phyloP scores from a whole-genome alignment of 1,140 invertebrate species.

The Ips typographus region DNA sequence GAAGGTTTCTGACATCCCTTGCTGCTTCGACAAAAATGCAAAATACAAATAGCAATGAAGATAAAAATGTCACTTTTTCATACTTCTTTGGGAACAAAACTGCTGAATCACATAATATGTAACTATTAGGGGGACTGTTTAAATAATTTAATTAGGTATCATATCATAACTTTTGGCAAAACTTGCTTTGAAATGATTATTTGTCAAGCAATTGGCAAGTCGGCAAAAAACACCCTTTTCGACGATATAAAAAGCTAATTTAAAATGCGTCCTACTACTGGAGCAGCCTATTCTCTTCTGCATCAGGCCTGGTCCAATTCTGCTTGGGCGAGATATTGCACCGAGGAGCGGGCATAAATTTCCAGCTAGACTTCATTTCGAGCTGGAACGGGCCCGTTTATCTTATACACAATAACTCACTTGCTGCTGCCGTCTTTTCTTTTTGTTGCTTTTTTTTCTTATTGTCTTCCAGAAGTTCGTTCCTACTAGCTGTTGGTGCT shows the following conservation, averaged over 20 bases:
- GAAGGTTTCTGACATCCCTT: too few relatives aligned
- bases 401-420: constrained; percentile 54
- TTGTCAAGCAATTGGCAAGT: constrained; percentile 22
- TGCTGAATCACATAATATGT: too few relatives aligned
- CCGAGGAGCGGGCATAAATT: constrained; percentile 47
- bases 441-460: constrained; percentile 48
- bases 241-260: constrained; percentile 49
- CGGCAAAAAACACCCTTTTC: constrained; percentile 33
- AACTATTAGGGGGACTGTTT: too few relatives aligned
- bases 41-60: too few relatives aligned
- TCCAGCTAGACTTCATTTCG: constrained; percentile 54
- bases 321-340: constrained; percentile 52
- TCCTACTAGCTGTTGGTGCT: constrained; percentile 30
- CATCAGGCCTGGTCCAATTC: constrained; percentile 48
- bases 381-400: constrained; percentile 53
- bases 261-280: constrained; percentile 48
- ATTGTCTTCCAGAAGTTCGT: constrained; percentile 50
- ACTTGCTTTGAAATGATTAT: too few relatives aligned
- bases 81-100: too few relatives aligned
- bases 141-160: too few relatives aligned
- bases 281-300: constrained; percentile 48
- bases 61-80: too few relatives aligned
- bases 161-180: too few relatives aligned
- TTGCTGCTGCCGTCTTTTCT: constrained; percentile 47
- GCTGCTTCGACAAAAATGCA: too few relatives aligned